Base-by-base conservation (phyloP, 2,888 invertebrate species). In the Cerceris ruficornis region DNA sequence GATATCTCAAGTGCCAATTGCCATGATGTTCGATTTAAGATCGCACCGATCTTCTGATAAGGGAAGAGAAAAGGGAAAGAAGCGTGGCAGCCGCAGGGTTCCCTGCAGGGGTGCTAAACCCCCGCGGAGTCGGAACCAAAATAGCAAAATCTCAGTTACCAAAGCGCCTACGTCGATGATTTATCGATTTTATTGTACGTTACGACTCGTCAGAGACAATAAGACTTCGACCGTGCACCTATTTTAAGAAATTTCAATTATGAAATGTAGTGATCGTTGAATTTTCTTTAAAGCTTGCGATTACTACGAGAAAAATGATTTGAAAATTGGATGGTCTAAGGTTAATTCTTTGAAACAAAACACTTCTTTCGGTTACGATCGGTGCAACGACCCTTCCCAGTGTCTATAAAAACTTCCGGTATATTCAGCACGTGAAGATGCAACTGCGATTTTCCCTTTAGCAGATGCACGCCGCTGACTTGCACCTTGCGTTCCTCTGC, bases 71-170 rank as follows among this genome's bases (percentile, higher is more conserved):
- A 14, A 66, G 52, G 73, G 57, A 77, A 77, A 81, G 81, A 82
- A 78, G 77, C 81, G 81, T 82, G 80, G 80, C 83, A 68, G 74
- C 81, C 52, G 75, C 82, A 78, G 86, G 86, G 83, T 72, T 77
- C 82, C 52, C 75, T 75, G 71, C 77, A 80, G 86, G 87, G 86
- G 83, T 85, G 87, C 86, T 80, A 86, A 87, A 84, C 89, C 82
- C 91, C 91, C 88, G 89, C 83, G 81, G 91, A 75, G 91, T 77
- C 73, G 85, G 87, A 89, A 87, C 88, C 90, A 90, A 91, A 91
- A 91, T 88, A 91, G 87, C 82, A 81, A 86, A 85, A 86, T 87
- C 83, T 85, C 78, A 82, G 82, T 84, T 82, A 69, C 83, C 84
- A 49, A 71, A 68, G 74, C 80, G 72, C 78, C 81, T 60, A 57